Base-by-base conservation (phyloP, 2,888 invertebrate species). In the Salpingus planirostris region DNA sequence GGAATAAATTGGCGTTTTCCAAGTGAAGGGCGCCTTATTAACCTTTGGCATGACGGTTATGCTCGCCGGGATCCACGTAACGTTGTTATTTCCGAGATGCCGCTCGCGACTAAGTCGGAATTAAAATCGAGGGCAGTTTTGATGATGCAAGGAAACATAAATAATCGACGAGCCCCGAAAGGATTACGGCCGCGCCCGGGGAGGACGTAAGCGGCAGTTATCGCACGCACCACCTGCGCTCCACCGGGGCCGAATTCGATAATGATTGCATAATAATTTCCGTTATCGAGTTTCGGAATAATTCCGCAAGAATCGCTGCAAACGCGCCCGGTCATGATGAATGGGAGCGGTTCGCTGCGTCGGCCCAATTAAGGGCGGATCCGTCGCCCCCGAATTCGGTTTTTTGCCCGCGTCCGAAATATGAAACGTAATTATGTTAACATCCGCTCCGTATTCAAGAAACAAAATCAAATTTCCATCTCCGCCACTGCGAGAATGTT, bases 401-500 rank as follows among this genome's bases (percentile, higher is more conserved):
- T n/a, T 18, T 18, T 18, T 18, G 8, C 18, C 18, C 18, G 5
- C 18, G 18, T 18, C 18, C 8, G 5, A 6, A 18, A 18, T 6
- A 18, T 18, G 8, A 8, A 18, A 18, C 18, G 18, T 29, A 33
- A 37, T 37, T 33, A 37, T 29, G 29, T 29, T 29, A 36, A 33
- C 33, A 33, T 32, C 32, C 15, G 18, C 27, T 28, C 10, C 27
- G 28, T 13, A 30, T 27, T 28, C 22, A 23, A 8, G 27, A 29
- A 33, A 34, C 29, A 13, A 38, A 35, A 38, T 31, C 31, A 38
- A 38, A 38, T 40, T 40, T 24, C 10, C 21, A 24, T 12, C 29
- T 11, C 13, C 14, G 18, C 21, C 24, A 15, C 22, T 12, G 28
- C 24, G 24, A 10, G 31, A 29, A 36, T 31, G 38, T 29, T 38